These are phyloP conservation scores for Apamea monoglypha DNA, from an alignment of 2,888 invertebrate genomes.

Conservation along the genomic window DNA sequence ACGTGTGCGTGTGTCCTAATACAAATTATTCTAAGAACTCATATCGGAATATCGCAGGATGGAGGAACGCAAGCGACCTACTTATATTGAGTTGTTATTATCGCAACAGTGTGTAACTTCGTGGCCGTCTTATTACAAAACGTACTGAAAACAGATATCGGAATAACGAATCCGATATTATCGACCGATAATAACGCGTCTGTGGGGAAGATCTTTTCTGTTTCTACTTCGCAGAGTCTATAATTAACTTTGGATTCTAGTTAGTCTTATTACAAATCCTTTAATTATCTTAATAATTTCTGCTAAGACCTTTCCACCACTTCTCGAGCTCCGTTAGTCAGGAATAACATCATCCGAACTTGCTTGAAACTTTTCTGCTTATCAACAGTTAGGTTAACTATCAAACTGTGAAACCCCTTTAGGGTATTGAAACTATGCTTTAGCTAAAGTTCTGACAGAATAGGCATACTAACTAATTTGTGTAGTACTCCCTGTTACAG, in stretches of 20 bases:
- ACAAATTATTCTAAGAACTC: too few species aligned
- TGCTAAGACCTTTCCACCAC: neutral
- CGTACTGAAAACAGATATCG: neutral
- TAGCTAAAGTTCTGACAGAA: conserved; percentile 65
- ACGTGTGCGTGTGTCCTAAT: neutral
- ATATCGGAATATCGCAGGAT: too few species aligned
- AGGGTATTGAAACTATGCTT: conserved; percentile 35
- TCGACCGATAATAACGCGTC: neutral
- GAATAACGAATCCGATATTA: neutral
- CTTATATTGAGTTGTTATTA: neutral
- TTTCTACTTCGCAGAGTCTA: neutral
- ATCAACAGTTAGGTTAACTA: conserved; percentile 15
- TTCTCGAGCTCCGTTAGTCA: neutral
- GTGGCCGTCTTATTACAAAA: neutral
- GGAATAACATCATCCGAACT: conserved; percentile 18
- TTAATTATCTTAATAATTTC: neutral
- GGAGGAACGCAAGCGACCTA: too few species aligned
- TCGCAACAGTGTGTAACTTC: neutral
- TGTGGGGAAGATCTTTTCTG: neutral
- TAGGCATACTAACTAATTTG: conserved; percentile 85
- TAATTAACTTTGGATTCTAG: neutral
- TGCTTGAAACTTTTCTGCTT: conserved; percentile 22
- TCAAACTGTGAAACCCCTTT: conserved; percentile 33
- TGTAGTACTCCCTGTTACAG: conserved; percentile 97
- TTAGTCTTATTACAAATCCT: neutral